A percentile compares a stretch with the other conserved stretches of the same genome.
These are phyloP conservation scores for Picus viridis DNA, from an alignment of 2,797 vertebrate species.

Conservation along the genomic window DNA sequence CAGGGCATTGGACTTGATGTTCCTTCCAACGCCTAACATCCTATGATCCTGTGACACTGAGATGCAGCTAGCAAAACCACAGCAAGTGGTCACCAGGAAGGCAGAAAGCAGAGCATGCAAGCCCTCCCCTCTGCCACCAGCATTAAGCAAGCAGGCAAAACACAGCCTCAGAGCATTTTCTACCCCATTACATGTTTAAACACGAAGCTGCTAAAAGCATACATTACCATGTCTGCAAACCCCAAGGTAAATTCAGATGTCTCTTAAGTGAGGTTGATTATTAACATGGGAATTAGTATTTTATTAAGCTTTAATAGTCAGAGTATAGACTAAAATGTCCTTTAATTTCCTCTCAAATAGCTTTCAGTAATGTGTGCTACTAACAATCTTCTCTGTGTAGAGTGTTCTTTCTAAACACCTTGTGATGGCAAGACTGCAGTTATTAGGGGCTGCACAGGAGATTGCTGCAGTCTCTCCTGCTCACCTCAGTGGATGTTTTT, in stretches of 20 bases:
- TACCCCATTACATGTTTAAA: not conserved
- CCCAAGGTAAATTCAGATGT: not conserved
- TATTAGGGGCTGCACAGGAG: not conserved
- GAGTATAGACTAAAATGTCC: not conserved
- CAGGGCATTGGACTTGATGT: too few relatives aligned
- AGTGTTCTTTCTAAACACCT: not conserved
- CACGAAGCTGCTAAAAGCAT: not conserved
- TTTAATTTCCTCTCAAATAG: not conserved
- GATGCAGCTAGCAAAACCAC: fast-evolving
- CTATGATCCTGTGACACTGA: too few relatives aligned
- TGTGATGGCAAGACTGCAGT: not conserved
- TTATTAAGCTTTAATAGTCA: not conserved
- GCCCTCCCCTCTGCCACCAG: not conserved
- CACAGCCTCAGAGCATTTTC: not conserved
- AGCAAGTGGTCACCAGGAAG: fast-evolving
- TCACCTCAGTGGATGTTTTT: not conserved
- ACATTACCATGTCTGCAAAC: not conserved
- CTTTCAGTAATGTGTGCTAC: not conserved
- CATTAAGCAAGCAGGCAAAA: not conserved
- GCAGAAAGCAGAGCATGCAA: not conserved
- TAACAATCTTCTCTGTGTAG: not conserved
- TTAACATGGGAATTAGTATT: not conserved
- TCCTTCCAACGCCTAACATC: too few relatives aligned
- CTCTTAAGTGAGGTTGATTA: not conserved
- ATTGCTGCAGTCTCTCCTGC: not conserved